Evolutionary conservation across 2,113 vertebrate species (phyloP).

Genomic region (Mohoua ochrocephala): DNA sequence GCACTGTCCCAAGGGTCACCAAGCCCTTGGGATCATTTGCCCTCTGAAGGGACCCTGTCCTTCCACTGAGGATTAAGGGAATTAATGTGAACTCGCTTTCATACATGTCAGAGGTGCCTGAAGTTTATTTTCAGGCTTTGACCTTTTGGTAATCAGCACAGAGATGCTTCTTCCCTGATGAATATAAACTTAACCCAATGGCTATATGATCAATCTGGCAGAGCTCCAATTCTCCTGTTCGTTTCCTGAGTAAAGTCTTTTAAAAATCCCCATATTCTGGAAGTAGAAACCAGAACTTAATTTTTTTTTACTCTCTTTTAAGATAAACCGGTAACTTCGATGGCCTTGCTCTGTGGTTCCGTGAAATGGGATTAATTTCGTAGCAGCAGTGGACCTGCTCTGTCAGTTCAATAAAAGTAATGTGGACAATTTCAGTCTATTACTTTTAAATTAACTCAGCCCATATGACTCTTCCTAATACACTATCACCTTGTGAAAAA

Average conservation of each 20-base stretch:
- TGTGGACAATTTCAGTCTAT: conserved; percentile 64
- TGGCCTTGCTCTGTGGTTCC: not conserved
- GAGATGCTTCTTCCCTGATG: not conserved
- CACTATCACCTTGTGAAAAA: conserved; percentile 53
- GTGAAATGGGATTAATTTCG: conserved; percentile 25
- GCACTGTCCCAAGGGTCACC: rapidly evolving
- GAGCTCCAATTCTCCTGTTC: not conserved
- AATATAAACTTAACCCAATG: not conserved
- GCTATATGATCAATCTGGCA: not conserved
- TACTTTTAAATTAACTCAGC: conserved; percentile 72
- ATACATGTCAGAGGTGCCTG: not conserved
- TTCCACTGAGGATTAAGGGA: not conserved
- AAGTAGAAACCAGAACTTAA: not conserved
- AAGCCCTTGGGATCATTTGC: not conserved
- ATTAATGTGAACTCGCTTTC: not conserved
- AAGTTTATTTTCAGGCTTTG: conserved; percentile 1
- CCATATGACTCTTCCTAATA: conserved; percentile 51
- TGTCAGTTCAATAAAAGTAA: conserved; percentile 60
- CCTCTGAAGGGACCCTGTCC: not conserved
- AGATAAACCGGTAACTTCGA: conserved; percentile 26
- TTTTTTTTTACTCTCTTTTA: not conserved
- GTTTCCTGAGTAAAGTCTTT: not conserved
- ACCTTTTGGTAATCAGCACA: not conserved
- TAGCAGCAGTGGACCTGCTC: not conserved
- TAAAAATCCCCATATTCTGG: not conserved